Base-by-base conservation (phyloP, 2,888 invertebrate genomes). In the Hypomecis punctinalis region DNA sequence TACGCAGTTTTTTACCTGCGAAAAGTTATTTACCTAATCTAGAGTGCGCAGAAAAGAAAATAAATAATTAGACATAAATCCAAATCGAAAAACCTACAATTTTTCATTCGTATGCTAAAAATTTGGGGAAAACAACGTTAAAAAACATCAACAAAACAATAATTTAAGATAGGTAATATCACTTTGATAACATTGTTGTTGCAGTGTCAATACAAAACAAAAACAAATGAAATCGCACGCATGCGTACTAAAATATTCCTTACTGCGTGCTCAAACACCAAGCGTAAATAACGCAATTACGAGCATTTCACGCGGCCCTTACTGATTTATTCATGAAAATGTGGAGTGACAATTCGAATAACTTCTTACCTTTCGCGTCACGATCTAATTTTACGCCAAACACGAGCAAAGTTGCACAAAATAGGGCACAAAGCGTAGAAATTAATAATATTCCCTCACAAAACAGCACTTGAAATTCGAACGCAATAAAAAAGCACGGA, bases 391-490 rank as follows among this genome's bases (percentile, higher is more conserved):
- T 73, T 71, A 74, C 67, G 65, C 68, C 61, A 75, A 77, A 67
- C 75, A 69, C 73, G 63, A 69, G 72, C 67, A 74, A 72, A 67
- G 64, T 72, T 69, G 63, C 73, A 66, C 66, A 68, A 73, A 70
- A 63, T 70, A 70, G 39, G 66, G 52, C 67, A 76, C 72, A 64
- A 73, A 74, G 69, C 69, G 68, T 62, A 53, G 47, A 68, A 66
- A 68, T 46, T 67, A 65, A n/a, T 23, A 23, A 9, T 37, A 5
- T 46, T 46, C 69, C 56, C 68, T 74, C 86, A 85, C 86, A 75
- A 77, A 73, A 75, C 76, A 79, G 74, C 83, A 84, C 82, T 81
- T 73, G 66, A 71, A 75, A 70, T 76, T 73, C 65, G 77, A 81
- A 80, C 75, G 73, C 71, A 69, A 66, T 71, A 69, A 71, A 71